Conservation (phyloP, 2,113 vertebrate species). For the Syngnathus typhle region DNA sequence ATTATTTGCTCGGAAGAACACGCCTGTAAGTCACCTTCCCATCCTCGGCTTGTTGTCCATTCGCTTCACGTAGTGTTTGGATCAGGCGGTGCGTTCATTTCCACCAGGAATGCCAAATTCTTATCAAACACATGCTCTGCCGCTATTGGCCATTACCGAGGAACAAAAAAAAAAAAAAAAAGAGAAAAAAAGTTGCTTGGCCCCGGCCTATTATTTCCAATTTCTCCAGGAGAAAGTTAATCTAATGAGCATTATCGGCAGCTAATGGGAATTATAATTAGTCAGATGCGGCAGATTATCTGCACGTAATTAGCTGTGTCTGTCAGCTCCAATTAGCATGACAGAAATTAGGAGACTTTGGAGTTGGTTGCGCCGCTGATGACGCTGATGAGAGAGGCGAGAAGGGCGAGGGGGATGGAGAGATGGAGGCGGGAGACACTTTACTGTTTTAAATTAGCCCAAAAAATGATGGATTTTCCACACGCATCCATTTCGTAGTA, state of each 20-base stretch:
- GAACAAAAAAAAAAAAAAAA: conserved; percentile 7
- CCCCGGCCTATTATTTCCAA: conserved; percentile 64
- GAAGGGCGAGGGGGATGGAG: conserved; percentile 1
- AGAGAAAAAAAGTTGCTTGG: conserved; percentile 44
- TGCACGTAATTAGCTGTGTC: conserved; percentile 74
- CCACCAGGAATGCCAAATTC: conserved; percentile 5
- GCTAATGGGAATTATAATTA: conserved; percentile 81
- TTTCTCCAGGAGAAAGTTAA: conserved; percentile 75
- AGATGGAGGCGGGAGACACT: neutral
- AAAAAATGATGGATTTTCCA: neutral
- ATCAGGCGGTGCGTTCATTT: conserved; percentile 42
- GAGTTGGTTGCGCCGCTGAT: conserved; percentile 43
- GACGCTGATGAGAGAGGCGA: conserved; percentile 18
- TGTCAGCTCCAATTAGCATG: conserved; percentile 76
- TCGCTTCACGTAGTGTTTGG: conserved; percentile 40
- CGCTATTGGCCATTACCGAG: conserved; percentile 35
- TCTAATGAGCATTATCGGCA: conserved; percentile 77
- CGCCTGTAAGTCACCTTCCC: conserved; percentile 11
- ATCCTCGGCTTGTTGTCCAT: conserved; percentile 16
- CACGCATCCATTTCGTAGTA: neutral
- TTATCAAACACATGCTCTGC: neutral
- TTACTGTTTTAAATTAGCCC: neutral
- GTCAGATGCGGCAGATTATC: conserved; percentile 79
- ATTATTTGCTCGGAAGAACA: neutral
- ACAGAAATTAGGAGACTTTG: conserved; percentile 67